Percentiles rank a stretch among this genome's conserved stretches.
phyloP scores from a whole-genome alignment of 2,888 invertebrate species.

The Lasius fuliginosus region DNA sequence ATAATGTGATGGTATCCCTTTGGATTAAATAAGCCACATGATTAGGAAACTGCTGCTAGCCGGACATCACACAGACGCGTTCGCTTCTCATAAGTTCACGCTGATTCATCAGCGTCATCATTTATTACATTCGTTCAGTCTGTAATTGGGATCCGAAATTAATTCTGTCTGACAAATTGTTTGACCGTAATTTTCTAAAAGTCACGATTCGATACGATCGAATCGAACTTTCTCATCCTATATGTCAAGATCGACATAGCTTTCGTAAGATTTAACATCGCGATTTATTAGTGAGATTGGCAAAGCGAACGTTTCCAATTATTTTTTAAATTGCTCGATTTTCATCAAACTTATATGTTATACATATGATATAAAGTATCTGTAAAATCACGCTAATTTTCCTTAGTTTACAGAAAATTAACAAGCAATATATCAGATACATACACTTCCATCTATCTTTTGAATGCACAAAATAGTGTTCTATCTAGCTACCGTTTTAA shows the following conservation, averaged over 20 bases:
- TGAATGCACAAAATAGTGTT: conserved; percentile 11
- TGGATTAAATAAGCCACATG: conserved; percentile 44
- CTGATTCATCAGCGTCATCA: conserved; percentile 51
- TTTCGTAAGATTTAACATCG: background rate
- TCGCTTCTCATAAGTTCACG: conserved; percentile 33
- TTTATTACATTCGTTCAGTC: conserved; percentile 44
- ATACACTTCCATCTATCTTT: conserved; percentile 4
- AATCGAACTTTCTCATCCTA: conserved; percentile 29
- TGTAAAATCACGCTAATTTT: background rate
- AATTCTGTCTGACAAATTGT: conserved; percentile 50
- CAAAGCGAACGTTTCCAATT: background rate
- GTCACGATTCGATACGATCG: background rate
- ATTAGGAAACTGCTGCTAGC: conserved; percentile 33
- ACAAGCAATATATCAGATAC: background rate
- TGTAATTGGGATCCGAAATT: conserved; percentile 42
- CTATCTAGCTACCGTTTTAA: conserved; percentile 42
- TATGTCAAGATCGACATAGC: background rate
- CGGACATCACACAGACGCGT: conserved; percentile 17
- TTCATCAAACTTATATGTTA: background rate
- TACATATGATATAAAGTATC: background rate
- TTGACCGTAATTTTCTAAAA: conserved; percentile 35
- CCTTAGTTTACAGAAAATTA: background rate
- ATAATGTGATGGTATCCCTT: conserved; percentile 27
- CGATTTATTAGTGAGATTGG: background rate
- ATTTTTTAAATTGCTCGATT: conserved; percentile 1